Evolutionary conservation across 2,113 vertebrate species (phyloP), one percentile per base, ranked within the genome.

Genomic region (Pogona vitticeps): DNA sequence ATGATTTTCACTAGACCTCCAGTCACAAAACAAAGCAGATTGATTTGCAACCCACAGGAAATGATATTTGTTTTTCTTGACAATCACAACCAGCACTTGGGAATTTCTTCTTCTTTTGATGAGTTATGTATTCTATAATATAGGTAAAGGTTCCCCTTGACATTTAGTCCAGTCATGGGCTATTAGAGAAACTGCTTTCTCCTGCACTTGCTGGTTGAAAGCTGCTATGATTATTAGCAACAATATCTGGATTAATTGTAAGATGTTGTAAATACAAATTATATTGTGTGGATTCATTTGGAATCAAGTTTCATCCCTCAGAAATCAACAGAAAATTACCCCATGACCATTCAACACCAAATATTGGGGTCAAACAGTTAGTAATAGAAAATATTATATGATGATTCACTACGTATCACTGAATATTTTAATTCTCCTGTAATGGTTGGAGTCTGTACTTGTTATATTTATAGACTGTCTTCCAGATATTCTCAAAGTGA

Each of bases 291-390:
- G 36, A 26, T 81, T 28, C 20, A 79, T 14, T 80, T 17, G 65
- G 23, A 65, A 68, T 7, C 38, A 81, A n/a, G 28, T 68, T 80
- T 81, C 28, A 26, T 46, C 15, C 38, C 14, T 67, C 38, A 46
- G 63, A 81, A 81, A 81, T 81, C 8, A 81, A n/a, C n/a, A 28
- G 28, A 42, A 68, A 80, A 80, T 80, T 42, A 81, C 26, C 38
- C n/a, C n/a, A 14, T 81, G 76, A 78, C 6, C n/a, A 59, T 33
- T 78, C 31, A 31, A n/a, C 18, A 36, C 58, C 33, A 61, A 67
- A 67, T 52, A 61, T 20, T 46, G 15, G 28, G 38, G 6, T 40
- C 67, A 18, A 17, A 9, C n/a, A 12, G 59, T 65, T 31, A 31
- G 28, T 67, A 80, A 80, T 42, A 63, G 36, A 15, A 20, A 38